Conservation (phyloP, 1,140 invertebrate species). For the Pomacea maculata region DNA sequence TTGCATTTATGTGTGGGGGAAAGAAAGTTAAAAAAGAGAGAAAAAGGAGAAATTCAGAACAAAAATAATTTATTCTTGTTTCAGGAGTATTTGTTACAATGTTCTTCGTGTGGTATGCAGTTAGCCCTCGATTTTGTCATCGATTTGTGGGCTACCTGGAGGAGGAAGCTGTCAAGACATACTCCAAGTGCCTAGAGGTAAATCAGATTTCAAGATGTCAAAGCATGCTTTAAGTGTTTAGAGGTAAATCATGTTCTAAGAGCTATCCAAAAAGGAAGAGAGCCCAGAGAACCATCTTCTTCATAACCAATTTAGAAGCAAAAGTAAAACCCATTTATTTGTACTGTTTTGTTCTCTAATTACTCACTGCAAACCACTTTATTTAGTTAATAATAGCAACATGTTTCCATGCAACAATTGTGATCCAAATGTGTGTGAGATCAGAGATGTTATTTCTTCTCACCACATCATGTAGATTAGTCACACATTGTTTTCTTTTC, state of each 20-base stretch:
- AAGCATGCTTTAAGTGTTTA: conserved; percentile 41
- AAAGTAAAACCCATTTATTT: too few relatives aligned
- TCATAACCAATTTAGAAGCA: background rate
- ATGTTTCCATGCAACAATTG: too few relatives aligned
- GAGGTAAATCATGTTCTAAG: conserved; percentile 42
- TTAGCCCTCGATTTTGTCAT: conserved; percentile 64
- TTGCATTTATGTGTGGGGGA: background rate
- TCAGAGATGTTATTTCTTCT: too few relatives aligned
- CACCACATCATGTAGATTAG: too few relatives aligned
- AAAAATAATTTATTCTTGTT: background rate
- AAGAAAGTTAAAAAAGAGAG: background rate
- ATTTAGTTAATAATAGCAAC: too few relatives aligned
- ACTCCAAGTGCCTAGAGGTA: conserved; percentile 64
- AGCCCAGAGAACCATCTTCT: background rate
- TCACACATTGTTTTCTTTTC: too few relatives aligned
- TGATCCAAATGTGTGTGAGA: too few relatives aligned
- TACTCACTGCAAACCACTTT: too few relatives aligned
- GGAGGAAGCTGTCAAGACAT: conserved; percentile 67
- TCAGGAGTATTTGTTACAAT: conserved; percentile 61
- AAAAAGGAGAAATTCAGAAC: background rate
- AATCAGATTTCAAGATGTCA: background rate
- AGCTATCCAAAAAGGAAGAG: background rate
- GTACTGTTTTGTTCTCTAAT: too few relatives aligned
- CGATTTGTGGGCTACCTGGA: conserved; percentile 67
- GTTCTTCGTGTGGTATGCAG: conserved; percentile 61